Evolutionary conservation across 2,888 invertebrate genomes (phyloP).

Genomic region (Creontiades dilutus): DNA sequence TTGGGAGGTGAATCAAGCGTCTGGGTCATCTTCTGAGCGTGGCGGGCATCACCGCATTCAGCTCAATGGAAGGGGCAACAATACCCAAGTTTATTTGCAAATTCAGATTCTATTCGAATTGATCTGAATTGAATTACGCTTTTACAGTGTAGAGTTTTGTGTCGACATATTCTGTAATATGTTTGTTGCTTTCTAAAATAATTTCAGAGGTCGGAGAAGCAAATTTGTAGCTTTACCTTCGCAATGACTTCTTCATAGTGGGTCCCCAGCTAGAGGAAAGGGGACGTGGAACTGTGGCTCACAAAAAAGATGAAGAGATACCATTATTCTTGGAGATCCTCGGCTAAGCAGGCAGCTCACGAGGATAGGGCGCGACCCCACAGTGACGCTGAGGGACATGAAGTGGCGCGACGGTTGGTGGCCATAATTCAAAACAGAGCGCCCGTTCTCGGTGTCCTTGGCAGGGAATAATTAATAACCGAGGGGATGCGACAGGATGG

Average conservation of each 20-base stretch:
- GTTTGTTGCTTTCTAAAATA: too few species aligned
- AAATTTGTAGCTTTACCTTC: not conserved
- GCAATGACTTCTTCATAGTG: not conserved
- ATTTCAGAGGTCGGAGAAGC: too few species aligned
- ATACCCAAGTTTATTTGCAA: too few species aligned
- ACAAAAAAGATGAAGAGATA: not conserved
- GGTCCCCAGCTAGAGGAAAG: not conserved
- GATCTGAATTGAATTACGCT: too few species aligned
- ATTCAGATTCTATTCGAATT: too few species aligned
- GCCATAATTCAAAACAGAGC: conserved; percentile 44
- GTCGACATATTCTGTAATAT: too few species aligned
- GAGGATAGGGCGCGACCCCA: not conserved
- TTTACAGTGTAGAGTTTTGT: too few species aligned
- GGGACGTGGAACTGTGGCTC: not conserved
- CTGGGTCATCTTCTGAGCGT: too few species aligned
- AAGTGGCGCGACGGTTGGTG: conserved; percentile 29
- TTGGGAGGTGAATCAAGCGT: too few species aligned
- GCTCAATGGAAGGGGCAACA: too few species aligned
- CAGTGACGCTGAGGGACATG: not conserved
- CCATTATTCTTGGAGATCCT: conserved; percentile 25
- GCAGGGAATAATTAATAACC: conserved; percentile 67
- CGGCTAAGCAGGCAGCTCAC: not conserved
- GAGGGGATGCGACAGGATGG: not conserved
- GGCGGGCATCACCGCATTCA: too few species aligned
- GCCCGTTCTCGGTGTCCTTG: conserved; percentile 42